Conservation (phyloP, 2,113 vertebrate genomes). For the Barnardius zonarius region DNA sequence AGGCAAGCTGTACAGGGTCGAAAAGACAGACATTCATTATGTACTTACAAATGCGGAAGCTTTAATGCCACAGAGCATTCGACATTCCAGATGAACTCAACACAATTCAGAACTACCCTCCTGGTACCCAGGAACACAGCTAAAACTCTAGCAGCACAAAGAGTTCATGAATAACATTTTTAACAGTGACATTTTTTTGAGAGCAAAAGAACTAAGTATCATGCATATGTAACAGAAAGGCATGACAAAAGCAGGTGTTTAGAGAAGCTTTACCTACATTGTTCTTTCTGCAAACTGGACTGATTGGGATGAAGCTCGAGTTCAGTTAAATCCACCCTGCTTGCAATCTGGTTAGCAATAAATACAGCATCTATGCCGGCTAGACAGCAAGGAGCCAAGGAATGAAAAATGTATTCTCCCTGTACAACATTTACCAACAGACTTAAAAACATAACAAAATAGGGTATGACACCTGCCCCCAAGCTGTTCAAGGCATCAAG, state of each 20-base stretch:
- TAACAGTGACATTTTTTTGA: not conserved
- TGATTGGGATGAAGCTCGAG: not conserved
- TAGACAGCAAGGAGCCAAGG: not conserved
- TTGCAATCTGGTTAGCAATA: not conserved
- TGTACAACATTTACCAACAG: not conserved
- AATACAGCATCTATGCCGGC: not conserved
- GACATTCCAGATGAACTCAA: not conserved
- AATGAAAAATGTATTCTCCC: not conserved
- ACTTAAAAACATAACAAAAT: not conserved
- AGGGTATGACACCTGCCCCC: not conserved
- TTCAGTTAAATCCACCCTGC: not conserved
- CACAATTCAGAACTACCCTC: not conserved
- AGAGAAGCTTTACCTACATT: not conserved
- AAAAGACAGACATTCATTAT: not conserved
- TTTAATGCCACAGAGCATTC: not conserved
- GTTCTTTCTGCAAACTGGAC: not conserved
- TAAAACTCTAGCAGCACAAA: not conserved
- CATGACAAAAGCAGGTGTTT: not conserved
- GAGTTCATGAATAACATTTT: not conserved
- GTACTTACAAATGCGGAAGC: not conserved
- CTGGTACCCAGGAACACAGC: not conserved
- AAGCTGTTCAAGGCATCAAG: not conserved
- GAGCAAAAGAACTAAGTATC: not conserved
- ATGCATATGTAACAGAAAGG: not conserved
- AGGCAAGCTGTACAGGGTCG: not conserved